Evolutionary conservation across 2,888 invertebrate species (phyloP).

Genomic region (Sphinx pinastri): DNA sequence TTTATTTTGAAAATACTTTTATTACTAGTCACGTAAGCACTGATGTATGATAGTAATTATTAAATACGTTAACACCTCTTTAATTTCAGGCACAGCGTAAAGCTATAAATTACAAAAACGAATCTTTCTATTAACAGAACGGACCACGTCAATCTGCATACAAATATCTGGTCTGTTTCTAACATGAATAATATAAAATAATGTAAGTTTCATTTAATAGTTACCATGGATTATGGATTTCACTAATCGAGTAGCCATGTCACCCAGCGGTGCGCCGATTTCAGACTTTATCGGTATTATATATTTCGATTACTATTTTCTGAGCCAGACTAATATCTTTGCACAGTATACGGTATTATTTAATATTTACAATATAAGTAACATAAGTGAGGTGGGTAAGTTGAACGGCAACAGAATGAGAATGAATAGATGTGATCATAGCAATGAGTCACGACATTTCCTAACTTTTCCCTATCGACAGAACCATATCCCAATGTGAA

Average conservation of each 20-base stretch:
- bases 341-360: too few species aligned
- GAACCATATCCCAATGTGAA: not conserved
- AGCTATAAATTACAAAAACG: conserved; percentile 7
- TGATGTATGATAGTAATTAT: conserved; percentile 10
- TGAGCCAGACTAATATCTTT: too few species aligned
- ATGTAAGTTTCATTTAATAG: too few species aligned
- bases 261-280: too few species aligned
- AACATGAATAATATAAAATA: not conserved
- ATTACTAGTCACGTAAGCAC: conserved; percentile 6
- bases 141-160: conserved; percentile 1
- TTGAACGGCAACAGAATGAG: too few species aligned
- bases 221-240: too few species aligned
- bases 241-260: too few species aligned
- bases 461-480: not conserved
- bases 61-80: conserved; percentile 14
- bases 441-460: not conserved
- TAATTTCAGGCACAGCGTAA: conserved; percentile 5
- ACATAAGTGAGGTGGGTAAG: too few species aligned
- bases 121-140: not conserved
- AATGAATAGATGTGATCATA: not conserved
- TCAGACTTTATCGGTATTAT: too few species aligned
- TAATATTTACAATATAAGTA: too few species aligned
- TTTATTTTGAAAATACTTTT: not conserved
- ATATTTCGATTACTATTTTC: too few species aligned
- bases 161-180: not conserved